These are phyloP conservation scores for Phalacrocorax brasilianus DNA, from an alignment of 2,113 vertebrate genomes.

Conservation along the genomic window DNA sequence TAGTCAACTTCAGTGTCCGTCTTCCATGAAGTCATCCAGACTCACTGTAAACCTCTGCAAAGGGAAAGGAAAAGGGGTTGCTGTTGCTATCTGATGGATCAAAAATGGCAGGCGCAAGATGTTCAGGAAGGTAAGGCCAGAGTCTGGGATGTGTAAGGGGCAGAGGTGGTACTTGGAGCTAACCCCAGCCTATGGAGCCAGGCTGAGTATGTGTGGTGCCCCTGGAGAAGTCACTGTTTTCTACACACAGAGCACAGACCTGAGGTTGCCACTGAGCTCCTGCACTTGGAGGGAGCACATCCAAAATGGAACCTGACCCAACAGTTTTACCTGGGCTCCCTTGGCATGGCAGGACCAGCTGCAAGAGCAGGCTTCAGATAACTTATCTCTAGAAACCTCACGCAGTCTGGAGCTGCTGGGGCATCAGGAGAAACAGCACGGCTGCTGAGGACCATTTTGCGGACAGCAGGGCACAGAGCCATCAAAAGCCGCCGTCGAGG, in stretches of 20 bases:
- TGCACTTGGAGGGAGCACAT: neutral
- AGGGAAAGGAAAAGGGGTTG: neutral
- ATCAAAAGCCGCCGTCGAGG: accelerated
- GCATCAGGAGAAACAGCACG: neutral
- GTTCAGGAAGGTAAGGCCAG: neutral
- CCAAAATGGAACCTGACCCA: neutral
- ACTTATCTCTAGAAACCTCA: neutral
- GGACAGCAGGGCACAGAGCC: neutral
- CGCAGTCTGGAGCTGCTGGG: neutral
- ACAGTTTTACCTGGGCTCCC: neutral
- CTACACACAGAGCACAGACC: neutral
- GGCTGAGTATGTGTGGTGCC: neutral
- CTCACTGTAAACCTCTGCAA: neutral
- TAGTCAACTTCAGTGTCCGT: neutral
- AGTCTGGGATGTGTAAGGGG: neutral
- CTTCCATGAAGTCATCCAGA: neutral
- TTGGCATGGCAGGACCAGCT: neutral
- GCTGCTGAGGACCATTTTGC: neutral
- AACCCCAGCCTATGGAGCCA: neutral
- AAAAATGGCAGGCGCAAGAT: neutral
- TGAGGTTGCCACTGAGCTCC: neutral
- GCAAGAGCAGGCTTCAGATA: neutral
- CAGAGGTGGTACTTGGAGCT: neutral
- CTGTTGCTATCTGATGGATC: neutral
- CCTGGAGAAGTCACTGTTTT: neutral